Conservation (phyloP, 2,797 vertebrate species). For the Cossypha dichroa region DNA sequence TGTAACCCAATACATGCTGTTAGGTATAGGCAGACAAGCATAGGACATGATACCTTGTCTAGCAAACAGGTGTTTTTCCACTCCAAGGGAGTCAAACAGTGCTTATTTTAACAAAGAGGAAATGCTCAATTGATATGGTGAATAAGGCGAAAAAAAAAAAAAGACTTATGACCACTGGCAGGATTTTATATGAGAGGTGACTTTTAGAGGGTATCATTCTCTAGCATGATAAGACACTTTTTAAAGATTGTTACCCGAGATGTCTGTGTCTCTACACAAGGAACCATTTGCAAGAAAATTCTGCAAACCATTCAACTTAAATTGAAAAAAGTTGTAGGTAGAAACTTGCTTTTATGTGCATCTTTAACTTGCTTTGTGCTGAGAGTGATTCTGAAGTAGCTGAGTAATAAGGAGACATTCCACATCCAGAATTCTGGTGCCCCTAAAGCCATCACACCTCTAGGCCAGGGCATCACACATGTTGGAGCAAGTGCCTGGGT, state of each 20-base stretch:
- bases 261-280: neutral
- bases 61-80: neutral
- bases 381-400: neutral
- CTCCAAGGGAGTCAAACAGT: neutral
- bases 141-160: neutral
- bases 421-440: neutral
- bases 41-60: neutral
- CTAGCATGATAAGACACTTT: neutral
- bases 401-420: neutral
- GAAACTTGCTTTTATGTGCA: neutral
- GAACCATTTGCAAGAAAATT: neutral
- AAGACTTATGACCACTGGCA: neutral
- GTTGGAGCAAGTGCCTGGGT: neutral
- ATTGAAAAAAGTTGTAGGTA: neutral
- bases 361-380: neutral
- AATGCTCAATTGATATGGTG: neutral
- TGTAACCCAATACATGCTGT: neutral
- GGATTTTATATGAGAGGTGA: neutral
- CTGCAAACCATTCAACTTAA: neutral
- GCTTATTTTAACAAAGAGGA: neutral
- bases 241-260: neutral
- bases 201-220: neutral
- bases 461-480: neutral
- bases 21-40: neutral
- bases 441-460: neutral